Conservation (phyloP, 2,888 invertebrate species). For the Drosophila melanosoma region DNA sequence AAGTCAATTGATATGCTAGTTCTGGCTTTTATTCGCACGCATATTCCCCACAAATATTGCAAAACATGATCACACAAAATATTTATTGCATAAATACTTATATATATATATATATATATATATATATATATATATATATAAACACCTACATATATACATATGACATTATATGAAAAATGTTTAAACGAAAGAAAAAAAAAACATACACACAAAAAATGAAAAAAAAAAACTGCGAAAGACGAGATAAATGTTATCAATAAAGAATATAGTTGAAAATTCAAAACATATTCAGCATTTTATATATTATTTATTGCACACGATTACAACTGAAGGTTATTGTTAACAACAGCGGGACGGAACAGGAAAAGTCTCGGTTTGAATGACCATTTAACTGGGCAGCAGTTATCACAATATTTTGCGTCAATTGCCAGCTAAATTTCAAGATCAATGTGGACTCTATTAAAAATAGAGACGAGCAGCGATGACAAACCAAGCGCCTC, state of each 20-base stretch:
- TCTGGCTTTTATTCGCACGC: constrained; percentile 59
- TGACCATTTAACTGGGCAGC: constrained; percentile 32
- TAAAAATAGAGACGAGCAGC: constrained; percentile 42
- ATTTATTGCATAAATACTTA: constrained; percentile 64
- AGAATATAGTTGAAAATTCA: constrained; percentile 82
- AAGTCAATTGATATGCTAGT: constrained; percentile 55
- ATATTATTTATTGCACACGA: constrained; percentile 17
- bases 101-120: no score
- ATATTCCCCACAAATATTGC: constrained; percentile 49
- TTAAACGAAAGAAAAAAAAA: constrained; percentile 45
- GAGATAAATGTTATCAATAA: constrained; percentile 80
- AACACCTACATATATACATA: constrained; percentile 51
- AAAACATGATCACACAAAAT: constrained; percentile 43
- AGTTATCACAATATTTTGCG: constrained; percentile 31
- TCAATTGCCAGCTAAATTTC: constrained; percentile 66
- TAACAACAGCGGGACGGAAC: constrained; percentile 54
- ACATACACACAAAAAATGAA: constrained; percentile 25
- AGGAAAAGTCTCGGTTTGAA: constrained; percentile 48
- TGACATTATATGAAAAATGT: constrained; percentile 67
- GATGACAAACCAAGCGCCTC: constrained; percentile 31
- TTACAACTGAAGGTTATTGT: constrained; percentile 49
- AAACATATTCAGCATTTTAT: constrained; percentile 12
- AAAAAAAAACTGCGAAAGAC: constrained; percentile 64
- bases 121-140: constrained; percentile 32
- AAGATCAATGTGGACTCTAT: constrained; percentile 74